A percentile compares a stretch with the other conserved stretches of the same genome.
phyloP scores from a whole-genome alignment of 2,888 invertebrate species.

The Panopea generosa region DNA sequence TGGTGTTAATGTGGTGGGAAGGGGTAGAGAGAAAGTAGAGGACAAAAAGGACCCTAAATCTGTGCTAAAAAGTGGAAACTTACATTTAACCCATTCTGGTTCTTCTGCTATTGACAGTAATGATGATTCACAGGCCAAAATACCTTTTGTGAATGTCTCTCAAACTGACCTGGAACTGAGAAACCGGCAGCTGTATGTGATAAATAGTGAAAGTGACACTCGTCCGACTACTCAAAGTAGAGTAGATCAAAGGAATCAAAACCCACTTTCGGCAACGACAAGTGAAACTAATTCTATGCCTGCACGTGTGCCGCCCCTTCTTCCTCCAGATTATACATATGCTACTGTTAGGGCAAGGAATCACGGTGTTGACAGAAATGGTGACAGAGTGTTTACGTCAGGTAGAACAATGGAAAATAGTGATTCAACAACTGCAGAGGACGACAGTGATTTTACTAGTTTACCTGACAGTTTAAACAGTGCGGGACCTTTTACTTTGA shows the following conservation, averaged over 20 bases:
- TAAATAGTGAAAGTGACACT: conserved; percentile 36
- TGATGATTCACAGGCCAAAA: not conserved
- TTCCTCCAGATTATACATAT: not conserved
- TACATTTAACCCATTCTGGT: not conserved
- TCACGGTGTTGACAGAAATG: not conserved
- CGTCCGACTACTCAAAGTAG: not conserved
- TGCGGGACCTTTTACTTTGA: conserved; percentile 33
- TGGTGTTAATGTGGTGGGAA: not conserved
- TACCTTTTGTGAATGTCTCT: conserved; percentile 56
- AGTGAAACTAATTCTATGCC: conserved; percentile 12
- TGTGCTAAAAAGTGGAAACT: not conserved
- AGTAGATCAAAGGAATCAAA: not conserved
- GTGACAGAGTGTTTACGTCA: not conserved
- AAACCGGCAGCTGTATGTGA: conserved; percentile 52
- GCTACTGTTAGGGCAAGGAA: not conserved
- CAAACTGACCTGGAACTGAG: conserved; percentile 48
- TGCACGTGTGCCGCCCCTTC: conserved; percentile 27
- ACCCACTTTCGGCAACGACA: not conserved
- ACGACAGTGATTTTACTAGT: not conserved
- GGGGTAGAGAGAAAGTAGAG: not conserved
- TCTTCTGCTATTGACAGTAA: too few relatives aligned
- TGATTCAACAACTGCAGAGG: not conserved
- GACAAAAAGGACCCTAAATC: not conserved
- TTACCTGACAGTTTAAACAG: conserved; percentile 2
- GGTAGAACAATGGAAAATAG: not conserved